phyloP scores from a whole-genome alignment of 1,140 invertebrate genomes.

The Philaenus spumarius region DNA sequence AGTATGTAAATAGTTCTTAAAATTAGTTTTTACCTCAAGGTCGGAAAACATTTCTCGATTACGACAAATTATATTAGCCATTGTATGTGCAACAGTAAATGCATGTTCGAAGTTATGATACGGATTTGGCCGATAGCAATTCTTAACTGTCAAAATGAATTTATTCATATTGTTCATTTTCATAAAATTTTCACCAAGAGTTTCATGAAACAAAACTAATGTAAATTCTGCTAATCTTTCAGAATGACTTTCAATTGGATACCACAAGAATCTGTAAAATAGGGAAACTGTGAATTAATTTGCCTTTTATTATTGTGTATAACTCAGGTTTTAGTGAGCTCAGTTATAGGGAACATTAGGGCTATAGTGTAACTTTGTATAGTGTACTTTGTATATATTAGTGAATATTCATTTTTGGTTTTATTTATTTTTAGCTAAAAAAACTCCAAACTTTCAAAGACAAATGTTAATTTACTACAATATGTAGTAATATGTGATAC shows the following conservation, averaged over 20 bases:
- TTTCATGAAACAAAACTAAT: slow-evolving; percentile 6
- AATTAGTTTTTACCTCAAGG: slow-evolving; percentile 39
- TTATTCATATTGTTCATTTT: slow-evolving; percentile 24
- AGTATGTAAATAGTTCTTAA: too few relatives aligned
- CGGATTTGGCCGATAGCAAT: slow-evolving; percentile 44
- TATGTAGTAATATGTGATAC: too few relatives aligned
- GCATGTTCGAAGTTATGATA: slow-evolving; percentile 54
- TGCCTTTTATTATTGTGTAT: too few relatives aligned
- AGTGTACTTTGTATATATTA: too few relatives aligned
- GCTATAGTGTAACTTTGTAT: too few relatives aligned
- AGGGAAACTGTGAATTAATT: too few relatives aligned
- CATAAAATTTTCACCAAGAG: slow-evolving; percentile 10
- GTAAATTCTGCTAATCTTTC: slow-evolving; percentile 5
- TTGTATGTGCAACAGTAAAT: slow-evolving; percentile 49
- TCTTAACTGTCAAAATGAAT: slow-evolving; percentile 44
- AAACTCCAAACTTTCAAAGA: too few relatives aligned
- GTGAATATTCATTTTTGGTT: too few relatives aligned
- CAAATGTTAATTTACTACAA: too few relatives aligned
- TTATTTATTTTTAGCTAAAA: too few relatives aligned
- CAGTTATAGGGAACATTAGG: too few relatives aligned
- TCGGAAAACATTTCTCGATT: slow-evolving; percentile 43
- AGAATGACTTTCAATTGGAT: slow-evolving; percentile 11
- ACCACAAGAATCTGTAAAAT: slow-evolving; percentile 16
- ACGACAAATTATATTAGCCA: slow-evolving; percentile 45
- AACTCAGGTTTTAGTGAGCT: too few relatives aligned